phyloP scores from a whole-genome alignment of 2,888 invertebrate species.

The Allolobophora icterica region DNA sequence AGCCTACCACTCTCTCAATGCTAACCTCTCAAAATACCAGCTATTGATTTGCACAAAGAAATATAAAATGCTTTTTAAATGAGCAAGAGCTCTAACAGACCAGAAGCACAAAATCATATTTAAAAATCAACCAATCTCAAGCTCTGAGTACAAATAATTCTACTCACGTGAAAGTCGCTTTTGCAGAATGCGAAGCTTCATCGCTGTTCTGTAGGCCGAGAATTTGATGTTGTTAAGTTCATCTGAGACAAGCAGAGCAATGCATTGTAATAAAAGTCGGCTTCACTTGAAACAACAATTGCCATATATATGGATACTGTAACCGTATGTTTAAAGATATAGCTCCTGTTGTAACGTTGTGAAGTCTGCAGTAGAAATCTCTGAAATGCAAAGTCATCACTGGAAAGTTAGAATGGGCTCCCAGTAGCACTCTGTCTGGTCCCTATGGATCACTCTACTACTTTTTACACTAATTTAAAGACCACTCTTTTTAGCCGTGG shows the following conservation, averaged over 20 bases:
- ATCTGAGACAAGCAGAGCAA: constrained; percentile 46
- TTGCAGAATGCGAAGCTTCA: constrained; percentile 75
- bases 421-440: too few species aligned
- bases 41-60: too few species aligned
- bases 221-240: constrained; percentile 71
- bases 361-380: not conserved
- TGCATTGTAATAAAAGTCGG: not conserved
- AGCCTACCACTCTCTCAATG: too few species aligned
- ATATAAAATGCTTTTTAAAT: too few species aligned
- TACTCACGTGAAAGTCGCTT: constrained; percentile 74
- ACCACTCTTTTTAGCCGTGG: too few species aligned
- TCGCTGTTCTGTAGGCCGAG: constrained; percentile 79
- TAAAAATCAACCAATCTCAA: not conserved
- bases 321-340: not conserved
- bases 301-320: not conserved
- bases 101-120: not conserved
- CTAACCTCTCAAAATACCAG: too few species aligned
- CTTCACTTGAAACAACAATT: not conserved
- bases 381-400: not conserved
- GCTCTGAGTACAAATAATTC: not conserved
- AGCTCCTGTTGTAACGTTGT: too few species aligned
- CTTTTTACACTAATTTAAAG: too few species aligned
- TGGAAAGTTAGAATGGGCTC: too few species aligned
- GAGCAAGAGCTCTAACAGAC: not conserved
- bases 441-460: too few species aligned